Percentiles rank a stretch among this genome's conserved stretches.
These are phyloP conservation scores for Ellobium chinense DNA, from an alignment of 2,888 invertebrate species.

Conservation along the genomic window DNA sequence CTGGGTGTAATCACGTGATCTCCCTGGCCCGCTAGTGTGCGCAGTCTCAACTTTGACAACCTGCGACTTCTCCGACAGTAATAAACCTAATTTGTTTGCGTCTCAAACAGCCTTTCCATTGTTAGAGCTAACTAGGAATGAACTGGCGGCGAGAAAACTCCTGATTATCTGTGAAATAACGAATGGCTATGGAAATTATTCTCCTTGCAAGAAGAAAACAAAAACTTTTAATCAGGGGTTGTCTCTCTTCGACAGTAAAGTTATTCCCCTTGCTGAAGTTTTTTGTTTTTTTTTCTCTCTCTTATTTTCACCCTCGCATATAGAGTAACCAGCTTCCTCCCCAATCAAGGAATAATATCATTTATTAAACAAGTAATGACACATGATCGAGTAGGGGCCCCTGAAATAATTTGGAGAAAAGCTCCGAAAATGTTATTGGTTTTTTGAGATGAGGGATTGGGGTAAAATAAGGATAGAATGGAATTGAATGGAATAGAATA, in stretches of 20 bases:
- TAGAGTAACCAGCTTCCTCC: slow-evolving; percentile 33
- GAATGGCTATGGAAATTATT: not conserved
- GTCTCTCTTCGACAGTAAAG: slow-evolving; percentile 21
- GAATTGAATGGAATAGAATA: slow-evolving; percentile 23
- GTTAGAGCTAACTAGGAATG: not conserved
- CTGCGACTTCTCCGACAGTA: not conserved
- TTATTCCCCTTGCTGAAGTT: slow-evolving; percentile 18
- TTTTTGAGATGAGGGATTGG: slow-evolving; percentile 36
- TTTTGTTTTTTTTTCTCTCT: not conserved
- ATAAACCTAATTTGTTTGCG: slow-evolving; percentile 18
- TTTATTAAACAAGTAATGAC: slow-evolving; percentile 45
- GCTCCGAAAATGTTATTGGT: slow-evolving; percentile 45
- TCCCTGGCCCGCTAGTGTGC: not conserved
- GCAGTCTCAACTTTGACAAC: not conserved
- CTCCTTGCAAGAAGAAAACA: not conserved
- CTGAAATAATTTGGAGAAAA: slow-evolving; percentile 42
- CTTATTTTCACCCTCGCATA: slow-evolving; percentile 15
- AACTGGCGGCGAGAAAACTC: not conserved
- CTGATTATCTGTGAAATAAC: not conserved
- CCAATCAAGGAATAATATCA: slow-evolving; percentile 46
- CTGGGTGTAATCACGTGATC: not conserved
- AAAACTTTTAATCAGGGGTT: not conserved
- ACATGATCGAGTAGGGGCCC: slow-evolving; percentile 39
- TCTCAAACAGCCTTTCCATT: not conserved
- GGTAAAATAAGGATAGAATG: slow-evolving; percentile 32